Percentiles rank a stretch among this genome's conserved stretches.
Conservation (phyloP, 2,888 invertebrate species). For the Diachrysia chrysitis region DNA sequence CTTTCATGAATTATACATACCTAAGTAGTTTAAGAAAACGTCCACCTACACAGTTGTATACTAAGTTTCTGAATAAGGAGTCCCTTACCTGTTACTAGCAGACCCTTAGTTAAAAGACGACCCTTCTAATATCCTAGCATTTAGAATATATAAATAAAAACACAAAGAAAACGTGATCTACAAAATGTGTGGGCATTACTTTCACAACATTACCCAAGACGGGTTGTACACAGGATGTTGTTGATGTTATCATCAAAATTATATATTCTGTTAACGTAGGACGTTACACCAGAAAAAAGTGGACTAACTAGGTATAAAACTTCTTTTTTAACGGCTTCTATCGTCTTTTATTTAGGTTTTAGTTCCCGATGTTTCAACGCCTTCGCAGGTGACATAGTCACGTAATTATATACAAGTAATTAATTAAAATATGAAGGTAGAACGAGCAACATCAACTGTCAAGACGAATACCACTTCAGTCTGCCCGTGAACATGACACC, state of each 20-base stretch:
- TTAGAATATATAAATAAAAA: conserved; percentile 44
- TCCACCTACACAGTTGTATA: not conserved
- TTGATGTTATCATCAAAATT: not conserved
- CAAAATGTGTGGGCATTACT: conserved; percentile 40
- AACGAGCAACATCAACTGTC: too few species aligned
- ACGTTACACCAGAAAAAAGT: too few species aligned
- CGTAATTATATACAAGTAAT: too few species aligned
- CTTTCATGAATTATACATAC: too few species aligned
- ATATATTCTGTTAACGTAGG: not conserved
- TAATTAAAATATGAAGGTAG: too few species aligned
- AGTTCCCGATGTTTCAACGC: too few species aligned
- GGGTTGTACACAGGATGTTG: conserved; percentile 37
- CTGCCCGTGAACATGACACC: too few species aligned
- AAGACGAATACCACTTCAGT: too few species aligned
- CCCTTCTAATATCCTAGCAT: conserved; percentile 14
- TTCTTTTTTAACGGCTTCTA: too few species aligned
- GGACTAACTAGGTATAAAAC: too few species aligned
- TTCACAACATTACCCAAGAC: conserved; percentile 50
- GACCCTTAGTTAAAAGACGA: conserved; percentile 14
- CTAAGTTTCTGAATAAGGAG: conserved; percentile 1
- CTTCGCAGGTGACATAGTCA: too few species aligned
- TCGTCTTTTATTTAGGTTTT: too few species aligned
- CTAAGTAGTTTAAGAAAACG: not conserved
- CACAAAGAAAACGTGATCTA: conserved; percentile 40
- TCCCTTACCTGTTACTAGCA: conserved; percentile 8